phyloP scores from a whole-genome alignment of 2,113 vertebrate species.

The Chaenocephalus aceratus region DNA sequence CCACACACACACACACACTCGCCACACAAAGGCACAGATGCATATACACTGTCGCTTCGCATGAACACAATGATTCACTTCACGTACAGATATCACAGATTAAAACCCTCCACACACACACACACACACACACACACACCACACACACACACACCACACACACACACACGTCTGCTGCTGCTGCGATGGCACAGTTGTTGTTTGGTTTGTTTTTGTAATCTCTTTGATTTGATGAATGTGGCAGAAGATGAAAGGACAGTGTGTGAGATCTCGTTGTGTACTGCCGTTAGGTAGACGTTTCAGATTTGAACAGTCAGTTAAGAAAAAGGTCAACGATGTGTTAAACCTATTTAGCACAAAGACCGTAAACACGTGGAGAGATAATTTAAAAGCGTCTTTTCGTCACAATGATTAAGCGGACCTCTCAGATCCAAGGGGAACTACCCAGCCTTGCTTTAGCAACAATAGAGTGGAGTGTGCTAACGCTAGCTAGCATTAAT shows the following conservation, averaged over 20 bases:
- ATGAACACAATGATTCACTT: constrained; percentile 33
- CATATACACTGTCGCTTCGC: constrained; percentile 12
- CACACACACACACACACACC: too few relatives aligned
- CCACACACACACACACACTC: background rate
- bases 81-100: background rate
- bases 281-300: background rate
- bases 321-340: background rate
- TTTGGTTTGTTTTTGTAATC: background rate
- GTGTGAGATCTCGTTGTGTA: background rate
- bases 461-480: background rate
- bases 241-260: background rate
- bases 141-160: too few relatives aligned
- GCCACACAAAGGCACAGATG: constrained; percentile 52
- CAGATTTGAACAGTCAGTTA: background rate
- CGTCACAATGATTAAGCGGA: too few relatives aligned
- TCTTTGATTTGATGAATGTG: background rate
- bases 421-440: background rate
- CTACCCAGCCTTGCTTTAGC: background rate
- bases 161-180: too few relatives aligned
- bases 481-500: background rate
- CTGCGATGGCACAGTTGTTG: constrained; percentile 12
- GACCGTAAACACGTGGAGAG: background rate
- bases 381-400: background rate
- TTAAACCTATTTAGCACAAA: background rate
- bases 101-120: background rate